These are phyloP conservation scores for Zaprionus vittiger DNA, from an alignment of 1,140 invertebrate species.

Conservation along the genomic window DNA sequence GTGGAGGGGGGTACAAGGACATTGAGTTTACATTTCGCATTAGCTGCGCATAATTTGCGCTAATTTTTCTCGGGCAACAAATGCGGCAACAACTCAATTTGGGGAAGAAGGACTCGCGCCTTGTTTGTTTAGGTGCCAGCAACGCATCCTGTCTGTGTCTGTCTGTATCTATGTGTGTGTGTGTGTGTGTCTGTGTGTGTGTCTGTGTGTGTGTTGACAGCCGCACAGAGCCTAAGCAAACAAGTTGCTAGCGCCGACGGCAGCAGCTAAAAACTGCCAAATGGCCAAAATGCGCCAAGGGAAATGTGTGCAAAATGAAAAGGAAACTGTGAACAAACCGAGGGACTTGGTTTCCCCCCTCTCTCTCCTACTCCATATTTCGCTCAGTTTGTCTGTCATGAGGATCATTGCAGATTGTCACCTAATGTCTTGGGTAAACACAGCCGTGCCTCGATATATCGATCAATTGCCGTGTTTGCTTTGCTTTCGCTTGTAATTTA, in stretches of 20 bases:
- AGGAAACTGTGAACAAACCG: neutral
- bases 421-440: conserved; percentile 71
- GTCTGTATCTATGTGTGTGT: neutral
- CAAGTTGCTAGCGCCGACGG: conserved; percentile 61
- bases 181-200: conserved; percentile 21
- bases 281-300: conserved; percentile 48
- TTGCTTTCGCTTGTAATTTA: conserved; percentile 64
- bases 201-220: conserved; percentile 52
- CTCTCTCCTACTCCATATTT: neutral
- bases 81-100: conserved; percentile 67
- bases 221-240: conserved; percentile 61
- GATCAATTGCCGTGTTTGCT: conserved; percentile 60
- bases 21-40: conserved; percentile 67
- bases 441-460: conserved; percentile 57
- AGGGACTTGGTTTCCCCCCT: no score
- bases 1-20: conserved; percentile 8
- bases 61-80: conserved; percentile 64
- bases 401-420: conserved; percentile 36
- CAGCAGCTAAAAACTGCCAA: conserved; percentile 57
- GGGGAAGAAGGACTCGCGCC: conserved; percentile 7
- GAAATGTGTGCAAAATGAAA: conserved; percentile 1
- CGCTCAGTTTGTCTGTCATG: neutral
- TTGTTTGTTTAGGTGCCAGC: conserved; percentile 51
- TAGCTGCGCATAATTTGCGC: conserved; percentile 78
- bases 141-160: neutral